A percentile compares a stretch with the other conserved stretches of the same genome.
Evolutionary conservation across 2,113 vertebrate species (phyloP).

Genomic region (Leucosticte australis): DNA sequence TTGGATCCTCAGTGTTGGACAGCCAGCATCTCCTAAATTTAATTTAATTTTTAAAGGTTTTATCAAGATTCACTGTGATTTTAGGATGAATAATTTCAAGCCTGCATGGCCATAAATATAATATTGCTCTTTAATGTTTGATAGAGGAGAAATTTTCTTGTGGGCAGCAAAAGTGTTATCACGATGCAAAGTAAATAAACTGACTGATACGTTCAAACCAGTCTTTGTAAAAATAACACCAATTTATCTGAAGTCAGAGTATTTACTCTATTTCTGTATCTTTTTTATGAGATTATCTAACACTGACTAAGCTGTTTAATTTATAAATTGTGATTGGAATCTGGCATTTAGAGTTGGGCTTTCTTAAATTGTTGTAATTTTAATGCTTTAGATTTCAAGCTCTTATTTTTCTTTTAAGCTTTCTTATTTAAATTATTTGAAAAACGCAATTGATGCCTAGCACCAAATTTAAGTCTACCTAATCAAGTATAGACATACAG

Average conservation of each 20-base stretch:
- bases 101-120: conserved; percentile 30
- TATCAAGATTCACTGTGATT: conserved; percentile 31
- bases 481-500: background rate
- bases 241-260: background rate
- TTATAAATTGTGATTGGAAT: background rate
- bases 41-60: conserved; percentile 63
- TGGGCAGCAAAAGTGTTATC: background rate
- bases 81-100: conserved; percentile 59
- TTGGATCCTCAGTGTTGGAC: background rate
- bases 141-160: background rate
- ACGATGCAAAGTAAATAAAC: conserved; percentile 1
- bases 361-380: background rate
- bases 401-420: background rate
- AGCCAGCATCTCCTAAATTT: background rate
- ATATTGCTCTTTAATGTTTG: conserved; percentile 36
- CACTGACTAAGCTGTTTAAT: background rate
- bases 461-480: background rate
- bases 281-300: background rate
- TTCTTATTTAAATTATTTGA: background rate
- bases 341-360: background rate
- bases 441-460: background rate
- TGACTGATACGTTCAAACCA: background rate
- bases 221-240: background rate
- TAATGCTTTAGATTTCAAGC: background rate
- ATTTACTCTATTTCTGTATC: background rate